Base-by-base conservation (phyloP, 2,888 invertebrate species). In the Sphecodes monilicornis region DNA sequence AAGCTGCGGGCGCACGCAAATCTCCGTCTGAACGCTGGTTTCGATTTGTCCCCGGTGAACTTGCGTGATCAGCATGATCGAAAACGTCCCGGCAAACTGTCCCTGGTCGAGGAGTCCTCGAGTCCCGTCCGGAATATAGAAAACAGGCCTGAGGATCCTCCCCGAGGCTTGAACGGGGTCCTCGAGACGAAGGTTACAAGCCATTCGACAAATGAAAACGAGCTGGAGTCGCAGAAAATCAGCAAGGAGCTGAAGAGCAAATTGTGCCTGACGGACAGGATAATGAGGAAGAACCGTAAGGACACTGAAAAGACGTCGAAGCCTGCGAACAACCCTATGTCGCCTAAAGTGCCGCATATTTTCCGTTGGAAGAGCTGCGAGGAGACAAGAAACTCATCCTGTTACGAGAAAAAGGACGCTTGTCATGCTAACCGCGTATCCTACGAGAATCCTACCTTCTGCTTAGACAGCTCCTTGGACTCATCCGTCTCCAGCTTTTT, bases 361-460 rank as follows among this genome's bases (percentile, higher is more conserved):
- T 89, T 90, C 74, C 89, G 85, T 10, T 84, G 82, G 76, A 88
- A 78, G 66, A 81, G 75, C 57, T 80, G 54, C 76, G 71, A 68
- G 16, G 86, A 80, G 16, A 72, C n/a, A 8, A 18, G 74, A n/a
- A 66, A 36, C 10, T 57, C 64, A 13, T 18, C 50, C 18, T 26
- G 75, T 22, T n/a, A 11, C 22, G 64, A 64, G 26, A 77, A 46
- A 6, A 78, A 60, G 60, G 64, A 78, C 39, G 32, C 39, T 64
- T 10, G 26, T 54, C 36, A 26, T 64, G 4, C 43, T 41, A 66
- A 70, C 43, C 76, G 54, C 3, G 69, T 66, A 46, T 92, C 90
- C 41, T 94, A 94, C 83, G 94, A 95, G 85, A 95, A 95, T 89
- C 94, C 94, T 3, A 93, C 92, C 3, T 94, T 94, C 70, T 90